Percentiles rank a stretch among this genome's conserved stretches.
Conservation (phyloP, 2,797 vertebrate genomes). For the Pseudochaenichthys georgianus region DNA sequence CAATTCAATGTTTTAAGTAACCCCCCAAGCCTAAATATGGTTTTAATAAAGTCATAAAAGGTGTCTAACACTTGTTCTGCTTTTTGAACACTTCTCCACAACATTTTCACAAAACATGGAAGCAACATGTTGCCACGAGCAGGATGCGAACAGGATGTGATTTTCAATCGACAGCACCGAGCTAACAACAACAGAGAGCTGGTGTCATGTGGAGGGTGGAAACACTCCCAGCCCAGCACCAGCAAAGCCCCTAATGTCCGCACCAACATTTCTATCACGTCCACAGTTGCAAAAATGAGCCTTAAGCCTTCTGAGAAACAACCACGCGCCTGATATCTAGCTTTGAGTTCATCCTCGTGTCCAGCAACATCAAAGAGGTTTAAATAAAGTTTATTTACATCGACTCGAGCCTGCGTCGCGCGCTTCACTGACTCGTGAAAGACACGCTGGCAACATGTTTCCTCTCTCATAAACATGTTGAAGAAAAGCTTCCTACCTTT, state of each 20-base stretch:
- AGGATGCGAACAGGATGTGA: conserved; percentile 46
- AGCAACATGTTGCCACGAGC: conserved; percentile 29
- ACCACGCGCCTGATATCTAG: neutral
- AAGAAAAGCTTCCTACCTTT: conserved; percentile 78
- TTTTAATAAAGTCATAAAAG: neutral
- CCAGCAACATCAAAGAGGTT: neutral
- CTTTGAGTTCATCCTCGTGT: neutral
- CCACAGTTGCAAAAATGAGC: neutral
- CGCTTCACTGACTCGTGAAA: conserved; percentile 11
- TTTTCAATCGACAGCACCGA: conserved; percentile 8
- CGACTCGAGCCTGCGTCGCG: neutral
- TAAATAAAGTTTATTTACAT: conserved; percentile 58
- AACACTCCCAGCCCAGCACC: conserved; percentile 22
- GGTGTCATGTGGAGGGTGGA: conserved; percentile 17
- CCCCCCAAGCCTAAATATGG: no score
- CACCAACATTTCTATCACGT: neutral
- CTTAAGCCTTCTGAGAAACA: neutral
- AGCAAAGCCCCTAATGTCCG: neutral
- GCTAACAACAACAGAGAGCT: neutral
- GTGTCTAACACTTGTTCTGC: conserved; percentile 24
- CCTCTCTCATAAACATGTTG: neutral
- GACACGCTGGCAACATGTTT: conserved; percentile 11
- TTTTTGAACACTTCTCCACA: neutral
- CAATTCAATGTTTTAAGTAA: no score
- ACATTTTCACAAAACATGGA: conserved; percentile 20